These are phyloP conservation scores for Dryadula phaetusa DNA, from an alignment of 2,888 invertebrate species.

Conservation along the genomic window DNA sequence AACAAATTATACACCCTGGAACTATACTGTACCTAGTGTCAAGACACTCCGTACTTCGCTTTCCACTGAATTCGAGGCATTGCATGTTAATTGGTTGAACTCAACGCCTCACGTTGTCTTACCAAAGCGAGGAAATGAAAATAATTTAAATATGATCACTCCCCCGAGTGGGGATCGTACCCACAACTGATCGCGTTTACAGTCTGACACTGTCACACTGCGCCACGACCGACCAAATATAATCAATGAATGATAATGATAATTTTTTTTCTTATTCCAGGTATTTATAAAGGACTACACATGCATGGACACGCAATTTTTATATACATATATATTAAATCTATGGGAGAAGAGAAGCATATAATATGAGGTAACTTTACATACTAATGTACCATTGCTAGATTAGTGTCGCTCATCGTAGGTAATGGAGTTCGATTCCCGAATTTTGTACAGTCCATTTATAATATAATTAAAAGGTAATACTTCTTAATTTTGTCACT, in stretches of 20 bases:
- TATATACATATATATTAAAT: conserved; percentile 7
- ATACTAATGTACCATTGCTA: conserved; percentile 1
- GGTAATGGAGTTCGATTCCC: conserved; percentile 2
- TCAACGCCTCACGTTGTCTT: no score
- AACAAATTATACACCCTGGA: no score
- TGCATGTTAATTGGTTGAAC: no score
- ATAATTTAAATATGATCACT: no score
- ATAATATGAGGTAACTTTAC: conserved; percentile 18
- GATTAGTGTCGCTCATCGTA: conserved; percentile 2
- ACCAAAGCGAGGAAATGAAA: no score
- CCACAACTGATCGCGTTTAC: no score
- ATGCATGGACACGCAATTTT: conserved; percentile 14
- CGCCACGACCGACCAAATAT: no score
- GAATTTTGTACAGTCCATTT: not conserved
- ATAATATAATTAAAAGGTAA: not conserved
- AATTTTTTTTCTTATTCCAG: not conserved
- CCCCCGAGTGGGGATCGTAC: not conserved
- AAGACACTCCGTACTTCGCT: no score
- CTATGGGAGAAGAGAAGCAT: conserved; percentile 6
- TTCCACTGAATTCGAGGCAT: no score
- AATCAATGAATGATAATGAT: not conserved
- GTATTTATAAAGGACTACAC: conserved; percentile 24
- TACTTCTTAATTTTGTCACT: not conserved
- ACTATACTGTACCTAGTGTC: no score
- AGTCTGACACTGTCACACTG: no score